Percentiles rank a stretch among this genome's conserved stretches.
Evolutionary conservation across 2,113 vertebrate species (phyloP).

Genomic region (Leiothrix lutea): DNA sequence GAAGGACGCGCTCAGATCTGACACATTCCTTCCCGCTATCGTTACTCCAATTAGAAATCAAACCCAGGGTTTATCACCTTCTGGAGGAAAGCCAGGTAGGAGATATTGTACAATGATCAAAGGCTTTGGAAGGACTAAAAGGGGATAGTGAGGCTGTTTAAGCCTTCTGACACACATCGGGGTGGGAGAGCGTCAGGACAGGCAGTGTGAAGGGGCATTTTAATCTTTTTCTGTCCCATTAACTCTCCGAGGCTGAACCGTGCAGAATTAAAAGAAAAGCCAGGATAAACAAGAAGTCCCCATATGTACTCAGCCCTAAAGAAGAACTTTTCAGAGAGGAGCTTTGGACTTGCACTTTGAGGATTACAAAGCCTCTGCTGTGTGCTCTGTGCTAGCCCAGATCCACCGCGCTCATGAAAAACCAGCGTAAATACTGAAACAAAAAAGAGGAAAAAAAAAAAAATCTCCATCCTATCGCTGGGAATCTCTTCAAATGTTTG

Average conservation of each 20-base stretch:
- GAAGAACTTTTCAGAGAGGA: slow-evolving; percentile 21
- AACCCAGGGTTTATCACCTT: slow-evolving; percentile 15
- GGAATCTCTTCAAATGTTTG: slow-evolving; percentile 39
- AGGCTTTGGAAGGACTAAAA: slow-evolving; percentile 6
- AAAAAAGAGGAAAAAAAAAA: neutral
- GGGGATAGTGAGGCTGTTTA: neutral
- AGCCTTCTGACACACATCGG: slow-evolving; percentile 6
- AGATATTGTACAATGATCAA: slow-evolving; percentile 18
- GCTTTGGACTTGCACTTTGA: slow-evolving; percentile 30
- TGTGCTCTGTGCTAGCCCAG: neutral
- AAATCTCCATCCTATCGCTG: neutral
- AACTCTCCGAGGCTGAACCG: neutral
- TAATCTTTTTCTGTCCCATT: slow-evolving; percentile 45
- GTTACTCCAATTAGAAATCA: slow-evolving; percentile 50
- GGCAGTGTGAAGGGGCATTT: slow-evolving; percentile 6
- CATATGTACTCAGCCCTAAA: neutral
- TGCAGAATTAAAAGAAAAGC: neutral
- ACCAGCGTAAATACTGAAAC: neutral
- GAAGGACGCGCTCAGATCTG: neutral
- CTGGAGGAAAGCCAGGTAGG: slow-evolving; percentile 29
- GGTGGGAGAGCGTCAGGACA: neutral
- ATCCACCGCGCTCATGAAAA: neutral
- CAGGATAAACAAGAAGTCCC: slow-evolving; percentile 43
- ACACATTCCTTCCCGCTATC: neutral
- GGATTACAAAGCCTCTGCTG: slow-evolving; percentile 34